Conservation (phyloP, 1,140 invertebrate genomes). For the Anthonomus grandis region DNA sequence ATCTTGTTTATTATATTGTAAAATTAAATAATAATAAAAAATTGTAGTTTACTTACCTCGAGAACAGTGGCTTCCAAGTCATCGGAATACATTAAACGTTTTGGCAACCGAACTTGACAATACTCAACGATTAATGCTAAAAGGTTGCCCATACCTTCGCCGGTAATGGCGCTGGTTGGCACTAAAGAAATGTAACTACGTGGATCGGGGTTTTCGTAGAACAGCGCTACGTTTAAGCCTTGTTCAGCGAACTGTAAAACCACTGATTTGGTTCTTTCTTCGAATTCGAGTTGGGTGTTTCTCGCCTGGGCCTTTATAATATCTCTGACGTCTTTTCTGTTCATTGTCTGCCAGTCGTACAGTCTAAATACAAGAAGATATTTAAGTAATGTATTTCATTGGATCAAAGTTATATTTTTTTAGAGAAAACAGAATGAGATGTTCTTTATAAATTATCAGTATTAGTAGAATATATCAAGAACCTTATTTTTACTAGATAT, state of each 20-base stretch:
- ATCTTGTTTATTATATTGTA: background rate
- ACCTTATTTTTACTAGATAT: too few relatives aligned
- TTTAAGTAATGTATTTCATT: too few relatives aligned
- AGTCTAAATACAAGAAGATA: conserved; percentile 51
- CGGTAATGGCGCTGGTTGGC: conserved; percentile 94
- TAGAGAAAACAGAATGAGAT: too few relatives aligned
- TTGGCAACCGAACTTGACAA: conserved; percentile 87
- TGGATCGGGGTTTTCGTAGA: conserved; percentile 93
- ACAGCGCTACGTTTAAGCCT: conserved; percentile 89
- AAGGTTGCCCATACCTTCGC: conserved; percentile 98
- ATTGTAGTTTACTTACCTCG: conserved; percentile 65
- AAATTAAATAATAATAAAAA: background rate
- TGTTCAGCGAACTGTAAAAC: conserved; percentile 94
- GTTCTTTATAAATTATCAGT: too few relatives aligned
- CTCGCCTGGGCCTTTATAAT: conserved; percentile 82
- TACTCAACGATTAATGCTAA: conserved; percentile 89
- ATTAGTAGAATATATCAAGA: too few relatives aligned
- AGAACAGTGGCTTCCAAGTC: conserved; percentile 96
- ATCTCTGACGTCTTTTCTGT: conserved; percentile 86
- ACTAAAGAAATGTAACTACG: conserved; percentile 92
- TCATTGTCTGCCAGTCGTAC: conserved; percentile 94
- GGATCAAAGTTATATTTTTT: too few relatives aligned
- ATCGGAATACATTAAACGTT: conserved; percentile 88
- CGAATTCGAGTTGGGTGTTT: conserved; percentile 93
- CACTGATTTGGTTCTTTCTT: conserved; percentile 83